Evolutionary conservation across 2,888 invertebrate species (phyloP), one percentile per base, ranked within the genome.

Genomic region (Bembecia ichneumoniformis): DNA sequence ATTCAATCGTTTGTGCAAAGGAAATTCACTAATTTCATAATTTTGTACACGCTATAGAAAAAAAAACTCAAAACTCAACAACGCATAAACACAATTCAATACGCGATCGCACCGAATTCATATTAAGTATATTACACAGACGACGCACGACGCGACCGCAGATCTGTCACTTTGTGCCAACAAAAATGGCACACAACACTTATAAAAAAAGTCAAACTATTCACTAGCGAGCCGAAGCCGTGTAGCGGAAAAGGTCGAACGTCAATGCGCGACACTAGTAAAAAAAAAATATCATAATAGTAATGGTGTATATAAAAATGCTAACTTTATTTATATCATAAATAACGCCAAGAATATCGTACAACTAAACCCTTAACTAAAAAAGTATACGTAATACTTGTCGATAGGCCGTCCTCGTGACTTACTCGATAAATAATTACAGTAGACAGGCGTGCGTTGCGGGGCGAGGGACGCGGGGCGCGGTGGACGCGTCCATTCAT

Each of bases 151-250:
- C 51, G 48, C 40, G 40, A 13, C 28, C 28, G 28, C 28, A 28
- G 28, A 28, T 28, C 28, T 28, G 28, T 28, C 28, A 28, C 28
- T 28, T 28, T 28, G 28, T 28, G 28, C 28, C 28, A 28, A 28
- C 5, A 9, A 40, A 44, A 62, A 56, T 58, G 40, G 58, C 63
- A 66, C 62, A 62, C 64, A 59, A 63, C 65, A 28, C 1, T 7
- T 7, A 20, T 7, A 28, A 28, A 20, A 20, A 20, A 20, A 20
- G 20, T 20, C 20, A 20, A 73, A 75, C 70, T 78, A 76, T 73
- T 63, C 71, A 71, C 80, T 79, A 80, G 81, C 82, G 78, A 74
- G 74, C 74, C 77, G 72, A 78, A 76, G 72, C 77, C 77, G 71
- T 71, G 77, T 72, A 77, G 77, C 75, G 68, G 72, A 68, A 74